A percentile compares a stretch with the other conserved stretches of the same genome.
phyloP scores from a whole-genome alignment of 2,113 vertebrate genomes.

The Vicugna pacos region DNA sequence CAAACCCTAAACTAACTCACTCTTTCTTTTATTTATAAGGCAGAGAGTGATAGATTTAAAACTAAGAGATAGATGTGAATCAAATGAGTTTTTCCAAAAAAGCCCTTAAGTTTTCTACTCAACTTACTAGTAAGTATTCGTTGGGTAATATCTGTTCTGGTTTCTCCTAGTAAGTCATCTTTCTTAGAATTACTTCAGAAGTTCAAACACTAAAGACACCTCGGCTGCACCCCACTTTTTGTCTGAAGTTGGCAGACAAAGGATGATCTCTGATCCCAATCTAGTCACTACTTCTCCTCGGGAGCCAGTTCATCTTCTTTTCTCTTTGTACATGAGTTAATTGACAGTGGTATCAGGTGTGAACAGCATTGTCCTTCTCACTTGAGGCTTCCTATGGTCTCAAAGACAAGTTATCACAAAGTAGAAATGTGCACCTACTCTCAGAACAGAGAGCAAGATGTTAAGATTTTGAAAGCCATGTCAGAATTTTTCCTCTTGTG shows the following conservation, averaged over 20 bases:
- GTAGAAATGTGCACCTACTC: not conserved
- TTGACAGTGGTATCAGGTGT: not conserved
- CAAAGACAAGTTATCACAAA: not conserved
- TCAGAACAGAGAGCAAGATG: not conserved
- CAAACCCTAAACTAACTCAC: not conserved
- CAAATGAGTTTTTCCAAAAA: not conserved
- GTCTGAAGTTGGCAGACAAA: not conserved
- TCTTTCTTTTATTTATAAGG: constrained; percentile 34
- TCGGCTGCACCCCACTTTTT: not conserved
- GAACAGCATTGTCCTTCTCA: not conserved
- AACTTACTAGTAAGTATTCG: not conserved
- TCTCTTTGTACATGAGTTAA: not conserved
- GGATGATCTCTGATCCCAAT: not conserved
- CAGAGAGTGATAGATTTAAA: not conserved
- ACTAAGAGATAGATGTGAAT: not conserved
- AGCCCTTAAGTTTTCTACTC: not conserved
- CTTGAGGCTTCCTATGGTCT: not conserved
- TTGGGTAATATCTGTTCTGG: not conserved
- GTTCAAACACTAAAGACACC: not conserved
- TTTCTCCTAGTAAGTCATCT: constrained; percentile 6
- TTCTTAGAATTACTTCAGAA: not conserved
- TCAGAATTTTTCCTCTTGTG: not conserved
- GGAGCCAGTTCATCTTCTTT: not conserved
- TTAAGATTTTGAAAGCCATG: not conserved
- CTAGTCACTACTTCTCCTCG: not conserved